phyloP scores from a whole-genome alignment of 2,113 vertebrate genomes.

The Rhagologus leucostigma region DNA sequence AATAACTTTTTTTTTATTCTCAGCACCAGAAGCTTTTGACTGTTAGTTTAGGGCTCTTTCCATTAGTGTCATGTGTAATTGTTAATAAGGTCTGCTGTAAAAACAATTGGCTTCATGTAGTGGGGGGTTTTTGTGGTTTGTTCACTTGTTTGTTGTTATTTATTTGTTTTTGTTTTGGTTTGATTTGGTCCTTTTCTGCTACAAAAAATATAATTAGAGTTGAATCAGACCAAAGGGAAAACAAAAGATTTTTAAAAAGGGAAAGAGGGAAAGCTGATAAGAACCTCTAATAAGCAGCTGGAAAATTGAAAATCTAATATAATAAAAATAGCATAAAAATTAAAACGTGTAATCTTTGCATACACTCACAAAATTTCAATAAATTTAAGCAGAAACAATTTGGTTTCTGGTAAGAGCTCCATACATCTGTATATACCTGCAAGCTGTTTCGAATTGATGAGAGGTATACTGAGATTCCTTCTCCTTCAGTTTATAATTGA shows the following conservation, averaged over 20 bases:
- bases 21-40: background rate
- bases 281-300: background rate
- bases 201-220: background rate
- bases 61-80: background rate
- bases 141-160: background rate
- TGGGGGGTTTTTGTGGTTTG: background rate
- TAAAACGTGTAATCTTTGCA: background rate
- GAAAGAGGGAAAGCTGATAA: background rate
- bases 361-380: background rate
- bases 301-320: background rate
- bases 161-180: background rate
- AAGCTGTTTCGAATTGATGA: background rate
- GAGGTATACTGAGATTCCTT: background rate
- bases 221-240: background rate
- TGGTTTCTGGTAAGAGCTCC: background rate
- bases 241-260: background rate
- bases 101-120: background rate
- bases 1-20: background rate
- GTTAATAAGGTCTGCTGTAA: background rate
- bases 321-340: background rate
- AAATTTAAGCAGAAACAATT: background rate
- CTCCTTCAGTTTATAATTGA: background rate
- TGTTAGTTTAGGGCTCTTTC: background rate
- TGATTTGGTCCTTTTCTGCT: background rate
- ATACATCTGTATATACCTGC: background rate